Percentiles rank a stretch among this genome's conserved stretches.
Conservation (phyloP, 2,888 invertebrate genomes). For the Pelosia muscerda region DNA sequence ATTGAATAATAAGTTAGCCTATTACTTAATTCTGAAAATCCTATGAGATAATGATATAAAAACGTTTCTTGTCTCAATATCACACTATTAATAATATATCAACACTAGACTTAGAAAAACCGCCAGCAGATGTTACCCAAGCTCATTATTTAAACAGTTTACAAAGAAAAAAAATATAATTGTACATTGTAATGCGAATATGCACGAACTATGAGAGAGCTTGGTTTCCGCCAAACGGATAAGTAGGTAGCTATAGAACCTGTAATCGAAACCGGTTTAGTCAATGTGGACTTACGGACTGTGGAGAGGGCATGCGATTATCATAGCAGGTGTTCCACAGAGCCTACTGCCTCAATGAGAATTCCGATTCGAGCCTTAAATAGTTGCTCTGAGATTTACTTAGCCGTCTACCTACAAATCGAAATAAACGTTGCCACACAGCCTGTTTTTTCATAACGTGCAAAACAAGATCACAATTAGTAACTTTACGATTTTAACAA, state of each 20-base stretch:
- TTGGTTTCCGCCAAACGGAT: constrained; percentile 85
- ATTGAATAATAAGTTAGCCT: not conserved
- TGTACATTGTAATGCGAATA: constrained; percentile 60
- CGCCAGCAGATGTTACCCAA: constrained; percentile 24
- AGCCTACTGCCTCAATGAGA: constrained; percentile 83
- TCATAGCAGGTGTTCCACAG: constrained; percentile 84
- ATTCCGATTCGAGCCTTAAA: constrained; percentile 79
- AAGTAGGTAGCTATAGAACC: constrained; percentile 83
- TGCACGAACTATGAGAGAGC: constrained; percentile 73
- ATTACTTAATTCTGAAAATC: not conserved
- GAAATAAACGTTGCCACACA: constrained; percentile 48
- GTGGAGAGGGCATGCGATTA: constrained; percentile 83
- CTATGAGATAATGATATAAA: too few relatives aligned
- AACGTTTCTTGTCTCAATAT: not conserved
- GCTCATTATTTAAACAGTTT: constrained; percentile 37
- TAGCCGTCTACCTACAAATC: constrained; percentile 48
- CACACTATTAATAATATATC: constrained; percentile 26
- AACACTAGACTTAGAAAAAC: constrained; percentile 20
- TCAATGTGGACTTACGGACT: constrained; percentile 82
- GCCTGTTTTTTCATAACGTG: constrained; percentile 23
- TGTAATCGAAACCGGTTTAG: constrained; percentile 85
- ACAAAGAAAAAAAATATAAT: constrained; percentile 39
- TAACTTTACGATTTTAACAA: not conserved
- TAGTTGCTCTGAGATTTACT: constrained; percentile 73
- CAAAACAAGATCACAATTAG: not conserved